phyloP scores from a whole-genome alignment of 37 sponge, comb jelly and placozoan species.

The Tethya wilhelma region DNA sequence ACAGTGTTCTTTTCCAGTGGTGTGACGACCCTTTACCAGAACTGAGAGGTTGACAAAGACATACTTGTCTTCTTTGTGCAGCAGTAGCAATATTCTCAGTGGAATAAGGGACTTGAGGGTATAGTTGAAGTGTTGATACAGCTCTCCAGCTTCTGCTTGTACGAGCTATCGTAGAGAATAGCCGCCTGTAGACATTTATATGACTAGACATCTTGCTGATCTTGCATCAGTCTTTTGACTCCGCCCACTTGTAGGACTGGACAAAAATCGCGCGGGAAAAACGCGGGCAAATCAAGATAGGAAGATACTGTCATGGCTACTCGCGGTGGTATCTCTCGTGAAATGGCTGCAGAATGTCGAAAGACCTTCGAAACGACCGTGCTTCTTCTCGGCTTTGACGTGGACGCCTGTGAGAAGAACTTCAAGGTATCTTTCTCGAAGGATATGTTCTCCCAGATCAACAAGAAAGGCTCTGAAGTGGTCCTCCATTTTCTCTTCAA shows the following conservation, averaged over 20 bases:
- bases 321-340: conserved; percentile 10
- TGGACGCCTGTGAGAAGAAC: conserved; percentile 48
- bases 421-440: conserved; percentile 28
- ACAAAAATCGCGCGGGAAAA: not conserved
- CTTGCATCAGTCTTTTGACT: not conserved
- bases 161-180: too few relatives aligned
- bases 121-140: too few relatives aligned
- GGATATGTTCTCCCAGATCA: conserved; percentile 85
- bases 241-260: not conserved
- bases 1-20: not conserved
- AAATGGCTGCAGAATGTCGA: conserved; percentile 32
- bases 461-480: conserved; percentile 87
- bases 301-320: too few relatives aligned
- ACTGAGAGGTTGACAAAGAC: too few relatives aligned
- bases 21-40: not conserved
- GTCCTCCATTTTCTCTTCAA: conserved; percentile 78
- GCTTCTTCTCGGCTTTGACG: conserved; percentile 80
- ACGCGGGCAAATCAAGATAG: conserved; percentile 5
- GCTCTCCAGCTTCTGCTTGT: too few relatives aligned
- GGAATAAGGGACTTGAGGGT: too few relatives aligned
- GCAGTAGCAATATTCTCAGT: too few relatives aligned
- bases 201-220: not conserved
- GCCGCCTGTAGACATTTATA: too few relatives aligned
- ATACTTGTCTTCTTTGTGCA: too few relatives aligned
- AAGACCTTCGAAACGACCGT: too few relatives aligned